Evolutionary conservation across 37 sponge, comb jelly and placozoan species (phyloP).

Genomic region (Beroe forskalii): DNA sequence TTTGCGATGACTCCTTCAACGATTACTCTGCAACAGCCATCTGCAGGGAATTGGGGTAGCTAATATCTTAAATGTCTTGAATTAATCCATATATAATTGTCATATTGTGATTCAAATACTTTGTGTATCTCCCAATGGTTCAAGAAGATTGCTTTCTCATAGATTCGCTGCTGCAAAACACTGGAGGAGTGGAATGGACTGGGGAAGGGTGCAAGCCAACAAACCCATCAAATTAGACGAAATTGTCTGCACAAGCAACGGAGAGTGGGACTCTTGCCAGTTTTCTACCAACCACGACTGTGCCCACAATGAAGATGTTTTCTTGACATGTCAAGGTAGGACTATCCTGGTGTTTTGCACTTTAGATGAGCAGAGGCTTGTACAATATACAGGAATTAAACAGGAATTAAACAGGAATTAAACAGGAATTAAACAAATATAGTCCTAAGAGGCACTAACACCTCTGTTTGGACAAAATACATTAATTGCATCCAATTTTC

Average conservation of each 20-base stretch:
- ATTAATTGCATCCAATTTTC: too few relatives aligned
- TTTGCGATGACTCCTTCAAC: neutral
- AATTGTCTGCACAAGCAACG: neutral
- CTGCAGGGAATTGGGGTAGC: slow-evolving; percentile 5
- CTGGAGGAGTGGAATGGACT: slow-evolving; percentile 1
- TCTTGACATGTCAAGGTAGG: slow-evolving; percentile 21
- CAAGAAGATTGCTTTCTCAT: too few relatives aligned
- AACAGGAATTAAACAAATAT: too few relatives aligned
- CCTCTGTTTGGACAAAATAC: too few relatives aligned
- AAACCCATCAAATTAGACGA: neutral
- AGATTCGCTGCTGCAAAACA: neutral
- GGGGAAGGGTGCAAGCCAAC: neutral
- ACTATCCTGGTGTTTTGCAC: neutral
- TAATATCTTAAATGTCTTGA: too few relatives aligned
- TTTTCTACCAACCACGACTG: neutral
- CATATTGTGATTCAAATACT: too few relatives aligned
- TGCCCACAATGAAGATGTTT: slow-evolving; percentile 3
- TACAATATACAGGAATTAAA: too few relatives aligned
- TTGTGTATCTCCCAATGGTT: too few relatives aligned
- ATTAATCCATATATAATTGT: too few relatives aligned
- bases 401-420: too few relatives aligned
- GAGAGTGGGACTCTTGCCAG: neutral
- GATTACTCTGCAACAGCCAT: neutral
- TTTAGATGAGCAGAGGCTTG: neutral
- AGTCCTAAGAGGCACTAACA: too few relatives aligned